Conservation (phyloP, 2,113 vertebrate genomes). For the Etheostoma cragini region DNA sequence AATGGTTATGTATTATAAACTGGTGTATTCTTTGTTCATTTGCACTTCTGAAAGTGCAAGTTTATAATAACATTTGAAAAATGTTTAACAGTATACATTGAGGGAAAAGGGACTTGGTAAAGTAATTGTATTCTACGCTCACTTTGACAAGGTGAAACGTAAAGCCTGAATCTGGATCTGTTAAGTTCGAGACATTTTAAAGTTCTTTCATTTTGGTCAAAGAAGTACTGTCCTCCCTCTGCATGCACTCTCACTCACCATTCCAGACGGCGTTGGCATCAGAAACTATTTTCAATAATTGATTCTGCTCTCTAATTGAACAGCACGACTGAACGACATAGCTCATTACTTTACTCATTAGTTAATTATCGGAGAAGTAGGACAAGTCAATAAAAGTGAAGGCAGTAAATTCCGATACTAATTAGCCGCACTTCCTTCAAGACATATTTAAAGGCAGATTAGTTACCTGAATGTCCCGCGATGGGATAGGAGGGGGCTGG, state of each 20-base stretch:
- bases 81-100: background rate
- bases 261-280: conserved; percentile 82
- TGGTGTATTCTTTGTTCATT: conserved; percentile 26
- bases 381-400: conserved; percentile 99
- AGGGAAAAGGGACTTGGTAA: background rate
- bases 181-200: background rate
- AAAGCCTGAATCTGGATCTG: background rate
- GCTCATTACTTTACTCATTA: conserved; percentile 99
- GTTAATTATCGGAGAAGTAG: conserved; percentile 99
- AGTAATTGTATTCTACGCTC: background rate
- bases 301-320: conserved; percentile 99
- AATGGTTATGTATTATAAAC: conserved; percentile 1
- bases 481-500: conserved; percentile 83
- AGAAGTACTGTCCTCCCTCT: conserved; percentile 55
- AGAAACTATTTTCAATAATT: conserved; percentile 99
- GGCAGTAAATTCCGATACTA: conserved; percentile 99
- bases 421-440: conserved; percentile 99
- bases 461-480: conserved; percentile 96
- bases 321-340: conserved; percentile 99
- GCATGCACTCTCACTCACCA: conserved; percentile 53
- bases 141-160: background rate
- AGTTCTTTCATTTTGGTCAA: conserved; percentile 35
- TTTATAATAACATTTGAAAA: conserved; percentile 36
- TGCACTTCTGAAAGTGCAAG: background rate
- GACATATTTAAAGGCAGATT: conserved; percentile 99